These are phyloP conservation scores for Gobiocypris rarus DNA, from an alignment of 2,113 vertebrate species.

Conservation along the genomic window DNA sequence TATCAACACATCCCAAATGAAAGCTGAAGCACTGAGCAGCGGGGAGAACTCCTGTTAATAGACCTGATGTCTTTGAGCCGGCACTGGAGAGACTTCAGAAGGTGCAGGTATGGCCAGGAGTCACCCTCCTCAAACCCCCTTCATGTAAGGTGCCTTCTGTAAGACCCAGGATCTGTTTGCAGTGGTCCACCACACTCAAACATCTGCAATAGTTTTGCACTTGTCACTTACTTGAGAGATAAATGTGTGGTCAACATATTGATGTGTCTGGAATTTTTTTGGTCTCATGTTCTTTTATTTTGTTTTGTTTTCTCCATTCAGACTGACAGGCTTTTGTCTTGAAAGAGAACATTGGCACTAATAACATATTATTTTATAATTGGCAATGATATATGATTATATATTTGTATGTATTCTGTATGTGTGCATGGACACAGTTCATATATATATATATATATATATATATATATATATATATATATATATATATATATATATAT, in stretches of 20 bases:
- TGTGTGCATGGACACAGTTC: background rate
- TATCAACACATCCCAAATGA: slow-evolving; percentile 23
- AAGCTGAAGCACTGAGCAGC: slow-evolving; percentile 47
- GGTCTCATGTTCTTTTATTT: background rate
- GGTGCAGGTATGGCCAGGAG: background rate
- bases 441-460: background rate
- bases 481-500: background rate
- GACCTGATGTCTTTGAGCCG: slow-evolving; percentile 33
- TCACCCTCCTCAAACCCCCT: background rate
- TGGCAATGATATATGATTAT: slow-evolving; percentile 15
- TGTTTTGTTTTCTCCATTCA: background rate
- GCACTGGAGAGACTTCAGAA: background rate
- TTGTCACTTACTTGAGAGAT: slow-evolving; percentile 38
- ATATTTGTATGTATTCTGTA: background rate
- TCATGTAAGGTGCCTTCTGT: slow-evolving; percentile 56
- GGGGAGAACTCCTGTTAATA: background rate
- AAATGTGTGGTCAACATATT: slow-evolving; percentile 35
- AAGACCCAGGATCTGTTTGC: slow-evolving; percentile 21
- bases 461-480: background rate
- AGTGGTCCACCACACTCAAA: slow-evolving; percentile 24
- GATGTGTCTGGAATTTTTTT: slow-evolving; percentile 29
- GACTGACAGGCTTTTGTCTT: slow-evolving; percentile 15
- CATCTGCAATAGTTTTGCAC: slow-evolving; percentile 51
- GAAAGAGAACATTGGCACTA: slow-evolving; percentile 34
- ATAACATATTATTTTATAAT: background rate